Base-by-base conservation (phyloP, 2,113 vertebrate genomes). In the Amphiprion ocellaris region DNA sequence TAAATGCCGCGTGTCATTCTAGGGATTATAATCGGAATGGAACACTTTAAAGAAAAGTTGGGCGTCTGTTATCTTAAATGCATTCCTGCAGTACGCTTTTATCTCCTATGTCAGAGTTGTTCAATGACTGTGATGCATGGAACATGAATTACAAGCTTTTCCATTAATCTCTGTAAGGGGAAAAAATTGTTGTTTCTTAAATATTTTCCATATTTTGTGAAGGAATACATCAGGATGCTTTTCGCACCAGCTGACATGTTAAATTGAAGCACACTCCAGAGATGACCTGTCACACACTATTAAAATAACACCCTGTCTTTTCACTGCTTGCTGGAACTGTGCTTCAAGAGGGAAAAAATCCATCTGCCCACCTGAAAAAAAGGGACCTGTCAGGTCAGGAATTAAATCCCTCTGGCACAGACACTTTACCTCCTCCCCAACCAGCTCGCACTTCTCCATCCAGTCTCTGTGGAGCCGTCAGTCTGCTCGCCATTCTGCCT, bases 341-440 rank as follows among this genome's bases (percentile, higher is more conserved):
- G 82, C 81, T 84, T 84, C 67, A 82, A 85, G 72, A 83, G 58
- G 53, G 53, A 75, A 69, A 89, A 89, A 82, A 92, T 90, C 78
- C 82, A 87, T 91, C 87, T 90, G 84, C 76, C 71, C 85, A 87
- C 85, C 86, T 88, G 69, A 63, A 87, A 79, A 90, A 83, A 83
- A 83, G 50, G 30, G 52, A 87, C 73, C 78, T 87, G 80, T 88
- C 87, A 87, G 89, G 82, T 62, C 73, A 84, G 81, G 63, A 88
- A 76, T 87, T 87, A 89, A 92, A 91, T 91, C 87, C 88, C 78
- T 81, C 69, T 75, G 87, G 85, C 80, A 76, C 67, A 77, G 44
- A 49, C 67, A 54, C 80, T 52, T 74, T 56, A 17, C 63, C 83
- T 77, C 84, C 75, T 70, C 70, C 71, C 69, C 67, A 39, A 58